Percentiles rank a stretch among this genome's conserved stretches.
These are phyloP conservation scores for Pemphredon lugubris DNA, from an alignment of 2,888 invertebrate species.

Conservation along the genomic window DNA sequence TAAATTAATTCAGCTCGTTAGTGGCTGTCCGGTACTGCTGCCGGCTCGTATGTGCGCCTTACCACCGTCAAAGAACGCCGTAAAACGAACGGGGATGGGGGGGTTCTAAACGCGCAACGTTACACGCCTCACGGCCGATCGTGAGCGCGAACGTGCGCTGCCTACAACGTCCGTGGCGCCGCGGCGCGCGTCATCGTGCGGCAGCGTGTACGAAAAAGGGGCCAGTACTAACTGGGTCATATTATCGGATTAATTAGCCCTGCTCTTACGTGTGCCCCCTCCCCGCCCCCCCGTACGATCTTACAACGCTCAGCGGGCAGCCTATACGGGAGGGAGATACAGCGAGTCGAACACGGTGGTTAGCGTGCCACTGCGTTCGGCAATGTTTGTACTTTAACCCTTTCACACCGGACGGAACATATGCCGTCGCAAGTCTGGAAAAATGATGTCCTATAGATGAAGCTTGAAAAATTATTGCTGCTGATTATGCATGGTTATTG, in stretches of 20 bases:
- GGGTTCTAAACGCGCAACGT: slow-evolving; percentile 18
- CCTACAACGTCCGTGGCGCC: slow-evolving; percentile 30
- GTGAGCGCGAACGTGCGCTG: not conserved
- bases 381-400: not conserved
- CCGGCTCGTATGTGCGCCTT: slow-evolving; percentile 36
- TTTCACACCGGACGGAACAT: no score
- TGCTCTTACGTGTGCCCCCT: slow-evolving; percentile 55
- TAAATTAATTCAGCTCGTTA: slow-evolving; percentile 76
- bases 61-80: slow-evolving; percentile 29
- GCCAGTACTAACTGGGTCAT: slow-evolving; percentile 56
- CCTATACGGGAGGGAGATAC: slow-evolving; percentile 51
- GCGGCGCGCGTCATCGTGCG: slow-evolving; percentile 20
- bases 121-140: slow-evolving; percentile 12
- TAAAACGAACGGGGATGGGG: slow-evolving; percentile 21
- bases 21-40: slow-evolving; percentile 41
- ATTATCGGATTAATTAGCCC: slow-evolving; percentile 73
- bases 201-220: no score
- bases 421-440: no score
- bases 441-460: no score
- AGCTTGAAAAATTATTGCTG: no score
- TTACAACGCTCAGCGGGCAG: slow-evolving; percentile 57
- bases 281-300: slow-evolving; percentile 61
- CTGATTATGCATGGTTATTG: no score
- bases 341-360: slow-evolving; percentile 19
- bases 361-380: not conserved